Evolutionary conservation across 37 sponge, comb jelly and placozoan genomes (phyloP), one percentile per base, ranked within the genome.

Genomic region (Corticium candelabrum): DNA sequence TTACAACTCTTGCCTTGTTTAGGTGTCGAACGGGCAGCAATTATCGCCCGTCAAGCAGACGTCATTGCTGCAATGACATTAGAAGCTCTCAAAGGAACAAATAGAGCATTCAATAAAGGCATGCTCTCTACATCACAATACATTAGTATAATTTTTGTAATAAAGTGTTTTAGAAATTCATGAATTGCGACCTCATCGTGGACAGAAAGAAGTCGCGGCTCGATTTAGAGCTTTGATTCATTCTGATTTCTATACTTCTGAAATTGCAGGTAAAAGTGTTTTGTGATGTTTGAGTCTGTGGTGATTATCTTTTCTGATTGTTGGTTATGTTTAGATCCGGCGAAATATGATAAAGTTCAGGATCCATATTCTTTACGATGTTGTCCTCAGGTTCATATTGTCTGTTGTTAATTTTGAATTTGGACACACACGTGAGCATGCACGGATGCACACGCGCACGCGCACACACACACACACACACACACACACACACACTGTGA

Each of bases 31-130:
- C 67, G 90, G 0, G 92, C 96, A 0, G 68, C 80, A 21, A 31
- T 76, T 11, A 77, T 89, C 7, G 80, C 87, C n/a, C 38, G 72
- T 37, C 96, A 95, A 73, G 92, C 96, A 36, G 92, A 91, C 68
- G 41, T 95, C 40, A 68, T 94, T 33, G 91, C 90, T 39, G 91
- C 94, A 1, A 77, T 97, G 30, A 85, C 94, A 15, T 38, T 94
- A 2, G 99, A 97, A 7, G 88, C 78, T 1, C 81, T 95, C 35
- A 37, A 84, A 7, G 96, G 96, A 34, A 85, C 90, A 36, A 79
- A 83, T 3, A 41, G 70, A 43, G 96, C 96, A 11, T 91, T 83
- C 36, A 92, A 95, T 72, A 43, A 35, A 1, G 89, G 89, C 85
- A 38, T 32, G 69, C 21, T 3, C n/a, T 33, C 69, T 39, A 27